Base-by-base conservation (phyloP, 1,140 invertebrate genomes). In the Bombyx mandarina region DNA sequence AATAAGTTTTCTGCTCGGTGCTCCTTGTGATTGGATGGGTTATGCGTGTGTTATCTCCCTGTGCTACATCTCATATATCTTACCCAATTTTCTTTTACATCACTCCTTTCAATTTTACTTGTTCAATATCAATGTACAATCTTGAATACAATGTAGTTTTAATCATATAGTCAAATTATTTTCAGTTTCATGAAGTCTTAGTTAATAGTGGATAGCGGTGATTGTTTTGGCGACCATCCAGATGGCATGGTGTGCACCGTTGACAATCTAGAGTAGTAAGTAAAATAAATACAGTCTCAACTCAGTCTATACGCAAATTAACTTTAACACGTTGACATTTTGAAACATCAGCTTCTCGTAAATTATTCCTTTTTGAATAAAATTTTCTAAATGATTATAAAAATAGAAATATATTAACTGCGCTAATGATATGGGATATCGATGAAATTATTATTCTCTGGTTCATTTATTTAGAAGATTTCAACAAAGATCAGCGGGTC, bases 141-240 rank as follows among this genome's bases (percentile, higher is more conserved):
- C 26, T 35, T 52, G 6, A 9, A 46, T 35, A 35, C 26, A 35
- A 35, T 35, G 26, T 35, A 35, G 2, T 5, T 35, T 35, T 35
- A 5, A 35, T 35, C 26, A 35, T 35, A 35, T 35, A 35, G 26
- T 35, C 1, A 35, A 35, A 35, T 35, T 35, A 35, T 35, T 35
- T 3, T 35, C 26, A 35, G 26, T 35, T 35, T 35, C 26, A 35
- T 35, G 26, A 35, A 35, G 26, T 35, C 26, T 35, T 35, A 60
- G 69, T 82, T 79, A 86, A 67, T 77, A 77, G 66, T 75, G 75
- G 80, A 82, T 80, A 80, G 75, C 77, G 77, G 77, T 80, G 79
- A 86, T 82, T 86, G 79, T 84, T 77, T 84, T 84, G 81, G 79
- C 80, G 68, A 68, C 51, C 67, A 69, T 73, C 81, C 79, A 86